These are phyloP conservation scores for Drosophila kanapiae DNA, from an alignment of 1,140 invertebrate species.

Conservation along the genomic window DNA sequence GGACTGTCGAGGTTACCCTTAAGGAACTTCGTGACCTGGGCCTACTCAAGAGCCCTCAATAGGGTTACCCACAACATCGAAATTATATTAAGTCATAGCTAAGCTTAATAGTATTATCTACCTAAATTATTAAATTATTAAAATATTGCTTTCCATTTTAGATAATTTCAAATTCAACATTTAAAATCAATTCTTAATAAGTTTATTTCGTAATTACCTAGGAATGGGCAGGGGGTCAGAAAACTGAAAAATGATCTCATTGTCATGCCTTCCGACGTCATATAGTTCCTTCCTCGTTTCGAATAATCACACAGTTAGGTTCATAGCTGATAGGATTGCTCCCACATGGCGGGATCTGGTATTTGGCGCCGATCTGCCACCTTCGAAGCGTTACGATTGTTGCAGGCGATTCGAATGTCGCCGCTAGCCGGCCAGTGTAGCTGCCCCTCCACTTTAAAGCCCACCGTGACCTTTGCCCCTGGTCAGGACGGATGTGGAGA, in stretches of 20 bases:
- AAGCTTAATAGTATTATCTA: background rate
- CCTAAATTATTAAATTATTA: background rate
- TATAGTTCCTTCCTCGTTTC: too few species aligned
- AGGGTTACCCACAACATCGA: too few species aligned
- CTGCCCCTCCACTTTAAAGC: background rate
- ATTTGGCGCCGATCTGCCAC: background rate
- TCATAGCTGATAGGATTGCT: background rate
- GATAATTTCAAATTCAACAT: background rate
- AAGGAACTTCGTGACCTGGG: conserved; percentile 5
- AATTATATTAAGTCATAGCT: background rate
- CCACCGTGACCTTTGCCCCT: conserved; percentile 35
- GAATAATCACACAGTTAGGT: too few species aligned
- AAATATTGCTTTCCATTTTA: background rate
- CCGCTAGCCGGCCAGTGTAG: background rate
- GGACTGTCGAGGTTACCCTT: conserved; percentile 1
- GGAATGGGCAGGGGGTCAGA: too few species aligned
- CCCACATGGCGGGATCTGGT: background rate
- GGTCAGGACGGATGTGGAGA: conserved; percentile 12
- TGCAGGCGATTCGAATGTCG: background rate
- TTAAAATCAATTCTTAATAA: background rate
- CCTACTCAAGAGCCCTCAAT: conserved; percentile 11
- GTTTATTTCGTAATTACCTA: too few species aligned
- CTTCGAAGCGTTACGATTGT: too few species aligned
- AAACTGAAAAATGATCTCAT: too few species aligned
- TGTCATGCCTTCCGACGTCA: too few species aligned